A percentile compares a stretch with the other conserved stretches of the same genome.
Conservation (phyloP, 1,140 invertebrate species). For the Drosophila truncata region DNA sequence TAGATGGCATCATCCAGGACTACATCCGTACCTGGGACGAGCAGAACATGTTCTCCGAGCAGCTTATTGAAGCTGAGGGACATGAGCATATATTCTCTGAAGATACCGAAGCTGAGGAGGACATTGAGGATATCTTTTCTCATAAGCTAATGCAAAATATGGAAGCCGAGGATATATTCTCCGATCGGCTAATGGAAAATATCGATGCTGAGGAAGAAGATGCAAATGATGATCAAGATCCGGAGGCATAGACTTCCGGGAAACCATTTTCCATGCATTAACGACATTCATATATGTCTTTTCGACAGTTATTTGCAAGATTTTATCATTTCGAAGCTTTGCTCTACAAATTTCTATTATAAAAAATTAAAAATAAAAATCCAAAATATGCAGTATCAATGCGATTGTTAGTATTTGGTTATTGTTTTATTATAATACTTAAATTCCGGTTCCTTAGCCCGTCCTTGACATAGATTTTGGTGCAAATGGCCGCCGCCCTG, state of each 20-base stretch:
- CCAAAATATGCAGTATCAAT: not conserved
- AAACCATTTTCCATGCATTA: not conserved
- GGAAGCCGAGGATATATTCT: not conserved
- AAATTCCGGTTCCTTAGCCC: not conserved
- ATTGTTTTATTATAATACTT: not conserved
- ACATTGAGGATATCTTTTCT: not conserved
- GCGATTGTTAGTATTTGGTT: not conserved
- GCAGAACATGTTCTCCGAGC: not conserved
- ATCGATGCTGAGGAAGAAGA: too few species aligned
- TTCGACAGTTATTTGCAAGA: not conserved
- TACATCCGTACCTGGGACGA: not conserved
- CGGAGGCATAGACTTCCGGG: too few species aligned
- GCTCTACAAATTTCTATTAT: not conserved
- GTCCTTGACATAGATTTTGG: conserved; percentile 25
- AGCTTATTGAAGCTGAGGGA: not conserved
- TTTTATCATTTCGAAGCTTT: not conserved
- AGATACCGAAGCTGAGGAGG: too few species aligned
- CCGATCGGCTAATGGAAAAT: too few species aligned
- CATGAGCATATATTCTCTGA: not conserved
- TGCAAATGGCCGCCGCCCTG: conserved; percentile 25
- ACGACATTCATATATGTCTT: not conserved
- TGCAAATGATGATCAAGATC: too few species aligned
- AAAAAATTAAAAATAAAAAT: not conserved
- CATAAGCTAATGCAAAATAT: not conserved
- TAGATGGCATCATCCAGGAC: not conserved